phyloP scores from a whole-genome alignment of 2,113 vertebrate species.

The Numenius arquata region DNA sequence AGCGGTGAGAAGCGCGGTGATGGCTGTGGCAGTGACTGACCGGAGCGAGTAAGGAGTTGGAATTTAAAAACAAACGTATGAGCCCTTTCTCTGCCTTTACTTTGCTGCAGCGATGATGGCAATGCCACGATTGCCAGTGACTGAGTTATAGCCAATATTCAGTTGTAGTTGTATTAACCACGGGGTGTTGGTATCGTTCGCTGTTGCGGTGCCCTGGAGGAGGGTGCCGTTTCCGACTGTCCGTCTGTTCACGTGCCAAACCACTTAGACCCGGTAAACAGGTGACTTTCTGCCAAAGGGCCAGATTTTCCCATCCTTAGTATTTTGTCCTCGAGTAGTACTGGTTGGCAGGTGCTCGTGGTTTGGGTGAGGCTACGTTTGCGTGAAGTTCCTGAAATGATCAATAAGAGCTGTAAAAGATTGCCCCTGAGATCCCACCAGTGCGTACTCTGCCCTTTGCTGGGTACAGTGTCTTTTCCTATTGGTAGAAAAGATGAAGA shows the following conservation, averaged over 20 bases:
- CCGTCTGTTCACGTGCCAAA: not conserved
- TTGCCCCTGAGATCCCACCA: not conserved
- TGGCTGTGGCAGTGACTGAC: not conserved
- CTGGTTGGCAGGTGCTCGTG: not conserved
- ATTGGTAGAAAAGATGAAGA: not conserved
- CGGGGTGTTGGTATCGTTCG: not conserved
- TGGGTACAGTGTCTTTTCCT: not conserved
- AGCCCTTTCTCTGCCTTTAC: not conserved
- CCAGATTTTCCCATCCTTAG: not conserved
- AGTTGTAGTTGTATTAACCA: accelerated
- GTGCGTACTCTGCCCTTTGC: not conserved
- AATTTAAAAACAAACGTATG: not conserved
- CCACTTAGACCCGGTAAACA: not conserved
- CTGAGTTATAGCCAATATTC: not conserved
- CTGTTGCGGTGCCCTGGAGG: not conserved
- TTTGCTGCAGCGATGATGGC: not conserved
- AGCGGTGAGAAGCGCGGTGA: not conserved
- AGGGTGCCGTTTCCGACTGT: accelerated
- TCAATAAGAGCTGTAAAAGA: not conserved
- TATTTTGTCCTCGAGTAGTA: not conserved
- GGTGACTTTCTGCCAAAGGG: not conserved
- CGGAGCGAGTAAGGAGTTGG: not conserved
- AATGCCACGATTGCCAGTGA: not conserved
- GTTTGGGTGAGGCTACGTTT: not conserved
- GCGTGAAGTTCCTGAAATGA: not conserved